Evolutionary conservation across 2,888 invertebrate species (phyloP).

Genomic region (Melanotus villosus): DNA sequence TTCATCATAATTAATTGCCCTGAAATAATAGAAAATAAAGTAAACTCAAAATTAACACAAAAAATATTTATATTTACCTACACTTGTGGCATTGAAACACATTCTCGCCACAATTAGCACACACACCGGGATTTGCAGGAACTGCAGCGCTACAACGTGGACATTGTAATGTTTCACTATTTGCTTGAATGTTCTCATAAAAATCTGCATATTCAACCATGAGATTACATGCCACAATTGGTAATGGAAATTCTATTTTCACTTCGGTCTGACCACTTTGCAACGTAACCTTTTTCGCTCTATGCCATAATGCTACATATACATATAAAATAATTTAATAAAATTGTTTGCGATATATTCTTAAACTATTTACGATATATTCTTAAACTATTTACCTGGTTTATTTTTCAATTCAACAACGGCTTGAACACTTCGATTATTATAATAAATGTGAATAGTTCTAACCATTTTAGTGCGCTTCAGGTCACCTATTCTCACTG

Average conservation of each 20-base stretch:
- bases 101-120: conserved; percentile 97
- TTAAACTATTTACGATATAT: too few species aligned
- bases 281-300: conserved; percentile 92
- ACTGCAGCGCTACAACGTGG: conserved; percentile 97
- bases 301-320: conserved; percentile 90
- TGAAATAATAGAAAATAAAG: too few species aligned
- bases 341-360: too few species aligned
- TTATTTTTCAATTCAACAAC: conserved; percentile 98
- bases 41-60: too few species aligned
- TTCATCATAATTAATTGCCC: conserved; percentile 98
- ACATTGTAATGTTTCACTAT: conserved; percentile 94
- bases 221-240: conserved; percentile 97
- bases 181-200: conserved; percentile 95
- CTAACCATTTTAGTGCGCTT: conserved; percentile 98
- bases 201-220: conserved; percentile 99
- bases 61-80: conserved; percentile 75
- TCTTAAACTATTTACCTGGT: too few species aligned
- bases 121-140: conserved; percentile 97
- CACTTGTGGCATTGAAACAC: conserved; percentile 99
- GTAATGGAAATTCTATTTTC: conserved; percentile 96
- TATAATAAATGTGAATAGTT: conserved; percentile 96
- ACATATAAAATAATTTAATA: background rate
- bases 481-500: conserved; percentile 93
- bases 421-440: conserved; percentile 95
- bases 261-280: conserved; percentile 95